These are phyloP conservation scores for Enteromius trimaculatus DNA, from an alignment of 2,797 vertebrate species.

Conservation along the genomic window DNA sequence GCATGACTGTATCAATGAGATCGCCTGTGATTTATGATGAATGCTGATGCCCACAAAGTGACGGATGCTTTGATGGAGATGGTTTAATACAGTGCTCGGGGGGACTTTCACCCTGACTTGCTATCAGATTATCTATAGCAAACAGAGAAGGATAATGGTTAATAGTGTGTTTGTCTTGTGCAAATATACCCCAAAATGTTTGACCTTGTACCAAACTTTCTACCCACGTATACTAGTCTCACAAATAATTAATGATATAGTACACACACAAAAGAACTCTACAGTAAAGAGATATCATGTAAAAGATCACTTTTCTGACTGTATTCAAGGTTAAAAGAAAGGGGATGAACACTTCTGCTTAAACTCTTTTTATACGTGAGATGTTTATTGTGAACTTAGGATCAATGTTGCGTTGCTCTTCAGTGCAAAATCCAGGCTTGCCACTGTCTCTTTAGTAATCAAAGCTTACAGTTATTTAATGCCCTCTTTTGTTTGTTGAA, in stretches of 20 bases:
- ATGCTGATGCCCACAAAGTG: background rate
- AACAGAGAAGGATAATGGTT: background rate
- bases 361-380: too few species aligned
- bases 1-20: constrained; percentile 9
- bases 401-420: background rate
- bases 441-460: background rate
- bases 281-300: background rate
- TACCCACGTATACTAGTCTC: background rate
- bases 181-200: background rate
- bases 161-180: constrained; percentile 24
- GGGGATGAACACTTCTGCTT: background rate
- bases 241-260: background rate
- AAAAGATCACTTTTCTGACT: background rate
- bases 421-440: background rate
- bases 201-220: background rate
- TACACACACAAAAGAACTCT: background rate
- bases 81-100: background rate
- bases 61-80: background rate
- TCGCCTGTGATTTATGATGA: background rate
- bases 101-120: constrained; percentile 15
- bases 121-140: background rate
- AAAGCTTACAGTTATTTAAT: background rate
- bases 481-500: background rate
- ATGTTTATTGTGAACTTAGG: background rate
- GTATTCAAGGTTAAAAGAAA: background rate